Conservation (phyloP, 2,113 vertebrate genomes). For the Salvelinus namaycush region DNA sequence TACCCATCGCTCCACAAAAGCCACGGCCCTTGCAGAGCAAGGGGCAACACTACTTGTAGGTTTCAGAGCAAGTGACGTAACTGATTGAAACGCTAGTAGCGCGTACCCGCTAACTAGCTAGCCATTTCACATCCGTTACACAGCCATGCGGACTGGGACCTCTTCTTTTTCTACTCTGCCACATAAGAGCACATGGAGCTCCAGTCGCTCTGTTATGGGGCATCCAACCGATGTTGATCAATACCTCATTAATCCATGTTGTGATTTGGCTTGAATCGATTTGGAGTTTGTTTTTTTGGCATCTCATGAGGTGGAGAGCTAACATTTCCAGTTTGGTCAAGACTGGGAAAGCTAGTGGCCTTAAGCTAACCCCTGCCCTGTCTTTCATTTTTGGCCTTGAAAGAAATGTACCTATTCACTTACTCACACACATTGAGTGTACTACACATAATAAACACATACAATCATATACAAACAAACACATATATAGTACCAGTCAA, state of each 20-base stretch:
- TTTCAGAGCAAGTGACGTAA: no score
- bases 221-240: constrained; percentile 22
- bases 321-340: background rate
- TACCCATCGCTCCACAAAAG: no score
- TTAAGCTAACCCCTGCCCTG: background rate
- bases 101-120: no score
- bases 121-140: no score
- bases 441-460: background rate
- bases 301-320: background rate
- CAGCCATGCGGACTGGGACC: background rate
- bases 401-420: background rate
- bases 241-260: constrained; percentile 17
- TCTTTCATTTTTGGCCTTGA: background rate
- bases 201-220: background rate
- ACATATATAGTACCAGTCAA: background rate
- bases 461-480: background rate
- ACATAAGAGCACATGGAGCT: constrained; percentile 13
- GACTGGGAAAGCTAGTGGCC: background rate
- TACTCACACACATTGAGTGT: background rate
- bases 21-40: no score
- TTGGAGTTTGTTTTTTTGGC: background rate
- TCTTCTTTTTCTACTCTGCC: background rate
- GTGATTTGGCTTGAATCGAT: background rate
- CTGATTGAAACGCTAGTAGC: no score
- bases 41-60: no score